phyloP scores from a whole-genome alignment of 2,888 invertebrate genomes.

The Sphaerophoria rueppellii region DNA sequence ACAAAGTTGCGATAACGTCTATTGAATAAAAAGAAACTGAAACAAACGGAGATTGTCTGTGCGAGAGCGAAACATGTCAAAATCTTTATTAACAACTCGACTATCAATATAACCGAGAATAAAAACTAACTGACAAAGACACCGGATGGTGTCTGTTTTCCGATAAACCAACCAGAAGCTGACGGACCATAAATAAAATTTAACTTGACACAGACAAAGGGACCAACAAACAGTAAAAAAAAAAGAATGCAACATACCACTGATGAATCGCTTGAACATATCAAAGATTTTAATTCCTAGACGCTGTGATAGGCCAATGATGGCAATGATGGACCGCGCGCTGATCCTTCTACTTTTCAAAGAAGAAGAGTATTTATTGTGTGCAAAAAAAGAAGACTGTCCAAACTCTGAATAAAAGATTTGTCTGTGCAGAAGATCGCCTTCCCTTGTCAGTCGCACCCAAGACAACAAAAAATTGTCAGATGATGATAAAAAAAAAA shows the following conservation, averaged over 20 bases:
- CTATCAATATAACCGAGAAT: constrained; percentile 49
- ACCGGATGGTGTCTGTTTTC: constrained; percentile 31
- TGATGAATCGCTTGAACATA: constrained; percentile 71
- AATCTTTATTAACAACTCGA: constrained; percentile 69
- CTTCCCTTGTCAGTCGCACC: constrained; percentile 57
- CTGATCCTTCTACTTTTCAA: constrained; percentile 28
- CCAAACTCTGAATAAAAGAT: constrained; percentile 62
- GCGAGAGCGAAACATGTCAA: constrained; percentile 54
- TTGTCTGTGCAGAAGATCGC: constrained; percentile 49
- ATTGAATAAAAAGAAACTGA: constrained; percentile 29
- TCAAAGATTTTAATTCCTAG: constrained; percentile 69
- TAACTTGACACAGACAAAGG: constrained; percentile 13
- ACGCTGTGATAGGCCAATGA: neutral
- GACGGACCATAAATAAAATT: constrained; percentile 66
- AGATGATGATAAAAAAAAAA: constrained; percentile 11
- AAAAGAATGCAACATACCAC: constrained; percentile 50
- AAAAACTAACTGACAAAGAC: constrained; percentile 54
- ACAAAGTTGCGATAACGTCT: constrained; percentile 50
- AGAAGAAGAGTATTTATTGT: constrained; percentile 29
- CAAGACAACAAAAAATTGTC: constrained; percentile 7
- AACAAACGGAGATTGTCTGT: constrained; percentile 2
- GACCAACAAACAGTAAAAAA: neutral
- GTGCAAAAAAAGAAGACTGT: constrained; percentile 4
- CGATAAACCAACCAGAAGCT: constrained; percentile 59
- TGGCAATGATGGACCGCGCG: neutral